phyloP scores from a whole-genome alignment of 1,140 invertebrate genomes.

The Zaprionus ornatus region DNA sequence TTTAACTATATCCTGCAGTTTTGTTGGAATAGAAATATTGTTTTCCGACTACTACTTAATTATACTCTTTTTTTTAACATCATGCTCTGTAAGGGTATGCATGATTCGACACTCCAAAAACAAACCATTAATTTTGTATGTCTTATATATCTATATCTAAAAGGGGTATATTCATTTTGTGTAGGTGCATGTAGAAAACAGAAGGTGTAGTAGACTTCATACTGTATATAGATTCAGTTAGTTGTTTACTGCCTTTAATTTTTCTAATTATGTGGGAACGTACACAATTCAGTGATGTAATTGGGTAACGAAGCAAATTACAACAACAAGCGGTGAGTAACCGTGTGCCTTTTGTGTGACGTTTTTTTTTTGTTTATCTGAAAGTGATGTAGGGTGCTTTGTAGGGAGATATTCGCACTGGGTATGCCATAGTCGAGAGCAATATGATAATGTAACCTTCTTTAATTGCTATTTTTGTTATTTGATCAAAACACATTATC shows the following conservation, averaged over 20 bases:
- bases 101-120: background rate
- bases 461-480: background rate
- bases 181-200: slow-evolving; percentile 12
- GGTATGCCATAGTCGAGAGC: background rate
- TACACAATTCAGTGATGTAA: background rate
- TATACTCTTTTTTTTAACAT: background rate
- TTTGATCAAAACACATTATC: background rate
- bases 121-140: background rate
- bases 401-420: background rate
- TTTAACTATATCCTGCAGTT: too few relatives aligned
- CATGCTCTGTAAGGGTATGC: background rate
- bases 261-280: background rate
- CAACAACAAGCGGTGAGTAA: slow-evolving; percentile 46
- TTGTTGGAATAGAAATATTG: too few relatives aligned
- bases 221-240: background rate
- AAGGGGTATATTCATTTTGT: background rate
- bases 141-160: too few relatives aligned
- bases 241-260: background rate
- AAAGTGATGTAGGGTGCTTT: background rate
- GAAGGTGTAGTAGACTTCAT: background rate
- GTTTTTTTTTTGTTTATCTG: background rate
- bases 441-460: background rate
- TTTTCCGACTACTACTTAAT: background rate
- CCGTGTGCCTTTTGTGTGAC: slow-evolving; percentile 27
- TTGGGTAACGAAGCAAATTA: background rate